A percentile compares a stretch with the other conserved stretches of the same genome.
Evolutionary conservation across 2,888 invertebrate genomes (phyloP).

Genomic region (Callyntrura sp.): DNA sequence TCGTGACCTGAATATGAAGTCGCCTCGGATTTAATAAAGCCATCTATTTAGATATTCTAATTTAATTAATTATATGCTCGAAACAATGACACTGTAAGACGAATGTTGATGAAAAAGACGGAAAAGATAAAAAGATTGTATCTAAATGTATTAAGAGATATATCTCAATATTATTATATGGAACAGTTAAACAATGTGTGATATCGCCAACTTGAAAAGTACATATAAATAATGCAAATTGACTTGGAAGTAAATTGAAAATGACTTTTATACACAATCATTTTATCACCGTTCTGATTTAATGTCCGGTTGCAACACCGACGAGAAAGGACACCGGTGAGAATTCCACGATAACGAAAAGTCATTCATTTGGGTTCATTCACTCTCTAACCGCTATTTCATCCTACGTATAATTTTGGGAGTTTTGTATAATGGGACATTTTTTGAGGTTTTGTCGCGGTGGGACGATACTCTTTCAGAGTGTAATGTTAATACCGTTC

Average conservation of each 20-base stretch:
- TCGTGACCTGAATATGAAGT: conserved; percentile 74
- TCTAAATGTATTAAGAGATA: conserved; percentile 2
- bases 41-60: conserved; percentile 16
- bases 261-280: not conserved
- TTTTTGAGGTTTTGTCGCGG: conserved; percentile 10
- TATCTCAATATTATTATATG: not conserved
- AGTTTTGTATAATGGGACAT: conserved; percentile 74
- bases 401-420: not conserved
- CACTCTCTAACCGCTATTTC: not conserved
- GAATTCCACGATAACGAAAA: not conserved
- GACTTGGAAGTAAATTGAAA: too few relatives aligned
- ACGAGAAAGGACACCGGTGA: not conserved
- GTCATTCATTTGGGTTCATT: not conserved
- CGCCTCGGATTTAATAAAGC: conserved; percentile 33
- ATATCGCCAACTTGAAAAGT: not conserved
- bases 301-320: not conserved
- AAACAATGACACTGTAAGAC: not conserved
- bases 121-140: not conserved
- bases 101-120: not conserved
- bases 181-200: conserved; percentile 51
- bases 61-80: not conserved
- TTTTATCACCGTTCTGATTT: not conserved
- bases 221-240: not conserved
- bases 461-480: conserved; percentile 63
- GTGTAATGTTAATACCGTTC: conserved; percentile 51